These are phyloP conservation scores for Cyanoderma ruficeps DNA, from an alignment of 2,113 vertebrate genomes.

Conservation along the genomic window DNA sequence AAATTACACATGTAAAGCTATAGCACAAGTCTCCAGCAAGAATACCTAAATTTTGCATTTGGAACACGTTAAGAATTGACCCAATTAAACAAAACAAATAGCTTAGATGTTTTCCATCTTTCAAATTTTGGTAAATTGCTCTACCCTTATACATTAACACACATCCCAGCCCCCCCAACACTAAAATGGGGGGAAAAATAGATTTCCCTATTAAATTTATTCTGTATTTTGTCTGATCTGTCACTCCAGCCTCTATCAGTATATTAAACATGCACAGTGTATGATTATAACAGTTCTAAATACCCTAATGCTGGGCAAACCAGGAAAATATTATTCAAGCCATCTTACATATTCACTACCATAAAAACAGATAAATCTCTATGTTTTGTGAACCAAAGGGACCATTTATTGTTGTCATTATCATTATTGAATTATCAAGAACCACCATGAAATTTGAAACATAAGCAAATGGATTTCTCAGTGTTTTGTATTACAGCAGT, in stretches of 20 bases:
- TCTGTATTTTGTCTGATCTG: background rate
- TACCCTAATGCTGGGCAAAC: background rate
- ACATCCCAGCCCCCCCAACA: rapidly evolving
- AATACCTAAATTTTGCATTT: background rate
- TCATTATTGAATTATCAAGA: slow-evolving; percentile 31
- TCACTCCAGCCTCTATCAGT: background rate
- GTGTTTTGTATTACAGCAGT: background rate
- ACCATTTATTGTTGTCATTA: background rate
- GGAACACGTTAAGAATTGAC: background rate
- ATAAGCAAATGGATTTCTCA: background rate
- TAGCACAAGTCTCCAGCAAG: background rate
- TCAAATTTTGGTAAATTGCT: background rate
- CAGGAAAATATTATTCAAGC: background rate
- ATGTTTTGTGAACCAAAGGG: background rate
- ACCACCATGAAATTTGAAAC: slow-evolving; percentile 15
- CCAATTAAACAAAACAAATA: background rate
- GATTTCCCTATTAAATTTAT: background rate
- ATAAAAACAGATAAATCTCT: background rate
- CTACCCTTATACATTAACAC: background rate
- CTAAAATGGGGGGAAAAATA: background rate
- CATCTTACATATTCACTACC: background rate
- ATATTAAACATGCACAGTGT: background rate
- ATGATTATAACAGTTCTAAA: background rate
- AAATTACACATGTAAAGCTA: background rate
- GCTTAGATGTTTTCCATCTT: background rate